Conservation (phyloP, 2,888 invertebrate species). For the Amiota mariae region DNA sequence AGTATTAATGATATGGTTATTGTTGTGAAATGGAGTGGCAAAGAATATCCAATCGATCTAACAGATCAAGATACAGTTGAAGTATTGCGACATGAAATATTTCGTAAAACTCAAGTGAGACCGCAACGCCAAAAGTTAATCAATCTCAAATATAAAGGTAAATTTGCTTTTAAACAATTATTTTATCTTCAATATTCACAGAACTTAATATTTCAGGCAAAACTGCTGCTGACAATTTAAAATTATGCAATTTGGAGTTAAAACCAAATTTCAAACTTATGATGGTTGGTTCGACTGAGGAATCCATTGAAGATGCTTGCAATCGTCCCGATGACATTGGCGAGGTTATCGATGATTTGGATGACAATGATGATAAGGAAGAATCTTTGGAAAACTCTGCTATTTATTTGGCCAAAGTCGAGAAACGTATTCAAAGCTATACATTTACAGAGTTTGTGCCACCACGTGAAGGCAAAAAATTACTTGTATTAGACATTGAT, state of each 20-base stretch:
- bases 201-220: slow-evolving; percentile 78
- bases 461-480: slow-evolving; percentile 87
- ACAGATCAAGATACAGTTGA: slow-evolving; percentile 86
- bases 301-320: slow-evolving; percentile 89
- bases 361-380: slow-evolving; percentile 89
- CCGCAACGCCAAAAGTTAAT: slow-evolving; percentile 95
- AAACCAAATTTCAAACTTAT: slow-evolving; percentile 93
- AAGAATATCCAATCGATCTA: slow-evolving; percentile 87
- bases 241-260: slow-evolving; percentile 83
- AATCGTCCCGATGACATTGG: slow-evolving; percentile 84
- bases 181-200: neutral
- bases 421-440: slow-evolving; percentile 87
- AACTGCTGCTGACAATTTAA: slow-evolving; percentile 85
- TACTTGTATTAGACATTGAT: slow-evolving; percentile 95
- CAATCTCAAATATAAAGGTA: slow-evolving; percentile 94
- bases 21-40: slow-evolving; percentile 93
- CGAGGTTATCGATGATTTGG: slow-evolving; percentile 92
- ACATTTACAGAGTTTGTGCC: slow-evolving; percentile 87
- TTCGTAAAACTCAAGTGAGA: slow-evolving; percentile 89
- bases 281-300: slow-evolving; percentile 97
- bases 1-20: slow-evolving; percentile 50
- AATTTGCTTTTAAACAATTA: neutral
- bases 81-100: slow-evolving; percentile 86
- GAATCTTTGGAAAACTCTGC: slow-evolving; percentile 73
- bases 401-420: slow-evolving; percentile 85